Evolutionary conservation across 2,888 invertebrate species (phyloP).

Genomic region (Zygothrica quintamaculata): DNA sequence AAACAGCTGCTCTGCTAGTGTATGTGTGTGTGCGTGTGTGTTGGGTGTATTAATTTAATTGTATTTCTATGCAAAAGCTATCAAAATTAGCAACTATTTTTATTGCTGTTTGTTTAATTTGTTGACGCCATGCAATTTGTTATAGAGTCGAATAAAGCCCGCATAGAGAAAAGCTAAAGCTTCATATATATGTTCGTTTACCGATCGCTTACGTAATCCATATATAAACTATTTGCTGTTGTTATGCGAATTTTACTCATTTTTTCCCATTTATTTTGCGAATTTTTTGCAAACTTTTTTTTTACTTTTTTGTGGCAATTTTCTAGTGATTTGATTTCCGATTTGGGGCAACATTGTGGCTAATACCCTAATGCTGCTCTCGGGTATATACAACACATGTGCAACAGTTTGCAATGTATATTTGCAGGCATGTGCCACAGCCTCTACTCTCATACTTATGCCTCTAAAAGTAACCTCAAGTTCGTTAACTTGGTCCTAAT

Average conservation of each 20-base stretch:
- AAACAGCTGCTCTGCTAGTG: conserved; percentile 59
- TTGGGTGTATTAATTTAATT: conserved; percentile 6
- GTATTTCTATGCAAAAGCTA: conserved; percentile 47
- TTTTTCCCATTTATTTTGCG: conserved; percentile 22
- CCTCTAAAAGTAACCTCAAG: no score
- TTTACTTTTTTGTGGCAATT: conserved; percentile 55
- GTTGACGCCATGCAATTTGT: conserved; percentile 71
- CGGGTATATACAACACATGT: background rate
- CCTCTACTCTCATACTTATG: no score
- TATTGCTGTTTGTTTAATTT: conserved; percentile 67
- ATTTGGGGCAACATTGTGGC: conserved; percentile 37
- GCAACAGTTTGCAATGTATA: no score
- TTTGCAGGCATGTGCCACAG: no score
- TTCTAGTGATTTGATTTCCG: conserved; percentile 45
- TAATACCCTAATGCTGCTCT: background rate
- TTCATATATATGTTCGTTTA: conserved; percentile 13
- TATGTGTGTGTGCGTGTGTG: conserved; percentile 23
- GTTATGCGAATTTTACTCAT: conserved; percentile 44
- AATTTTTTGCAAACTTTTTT: conserved; percentile 50
- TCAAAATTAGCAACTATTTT: conserved; percentile 56
- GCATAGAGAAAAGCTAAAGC: conserved; percentile 17
- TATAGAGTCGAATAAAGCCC: conserved; percentile 34
- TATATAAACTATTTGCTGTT: conserved; percentile 48
- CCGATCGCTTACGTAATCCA: conserved; percentile 44
- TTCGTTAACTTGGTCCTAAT: no score